Percentiles rank a stretch among this genome's conserved stretches.
phyloP scores from a whole-genome alignment of 2,888 invertebrate genomes.

The Harpalus rufipes region DNA sequence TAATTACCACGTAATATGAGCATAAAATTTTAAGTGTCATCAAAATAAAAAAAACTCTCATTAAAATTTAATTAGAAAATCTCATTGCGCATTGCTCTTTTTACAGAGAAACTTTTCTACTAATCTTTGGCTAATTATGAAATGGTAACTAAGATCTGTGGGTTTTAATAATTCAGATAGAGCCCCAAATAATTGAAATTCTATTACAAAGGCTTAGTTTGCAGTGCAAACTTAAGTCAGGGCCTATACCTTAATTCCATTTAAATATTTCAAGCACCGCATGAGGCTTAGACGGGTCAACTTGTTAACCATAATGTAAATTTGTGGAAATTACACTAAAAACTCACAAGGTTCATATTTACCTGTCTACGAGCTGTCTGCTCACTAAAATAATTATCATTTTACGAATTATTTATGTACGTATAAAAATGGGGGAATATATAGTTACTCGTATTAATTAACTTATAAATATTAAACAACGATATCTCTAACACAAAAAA shows the following conservation, averaged over 20 bases:
- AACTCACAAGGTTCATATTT: neutral
- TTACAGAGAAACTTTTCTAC: neutral
- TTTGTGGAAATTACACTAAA: neutral
- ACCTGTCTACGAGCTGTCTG: neutral
- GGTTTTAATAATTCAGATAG: slow-evolving; percentile 21
- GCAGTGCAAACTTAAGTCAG: slow-evolving; percentile 48
- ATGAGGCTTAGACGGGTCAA: neutral
- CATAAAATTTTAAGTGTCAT: slow-evolving; percentile 16
- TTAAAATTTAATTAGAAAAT: slow-evolving; percentile 46
- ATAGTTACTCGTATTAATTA: too few relatives aligned
- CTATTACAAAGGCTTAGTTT: slow-evolving; percentile 56
- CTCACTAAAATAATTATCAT: neutral
- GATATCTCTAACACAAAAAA: too few relatives aligned
- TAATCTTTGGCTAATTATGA: slow-evolving; percentile 27
- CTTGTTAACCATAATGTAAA: slow-evolving; percentile 4
- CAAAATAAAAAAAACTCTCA: slow-evolving; percentile 25
- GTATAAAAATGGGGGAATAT: too few relatives aligned
- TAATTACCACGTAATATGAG: slow-evolving; percentile 30
- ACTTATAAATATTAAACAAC: too few relatives aligned
- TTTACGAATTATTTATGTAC: neutral
- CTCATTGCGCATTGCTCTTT: slow-evolving; percentile 7
- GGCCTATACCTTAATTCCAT: slow-evolving; percentile 25
- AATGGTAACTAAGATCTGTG: slow-evolving; percentile 40
- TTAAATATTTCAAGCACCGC: slow-evolving; percentile 48
- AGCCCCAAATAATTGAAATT: slow-evolving; percentile 50